A percentile compares a stretch with the other conserved stretches of the same genome.
phyloP scores from a whole-genome alignment of 2,113 vertebrate species.

The Gracilinanus agilis region DNA sequence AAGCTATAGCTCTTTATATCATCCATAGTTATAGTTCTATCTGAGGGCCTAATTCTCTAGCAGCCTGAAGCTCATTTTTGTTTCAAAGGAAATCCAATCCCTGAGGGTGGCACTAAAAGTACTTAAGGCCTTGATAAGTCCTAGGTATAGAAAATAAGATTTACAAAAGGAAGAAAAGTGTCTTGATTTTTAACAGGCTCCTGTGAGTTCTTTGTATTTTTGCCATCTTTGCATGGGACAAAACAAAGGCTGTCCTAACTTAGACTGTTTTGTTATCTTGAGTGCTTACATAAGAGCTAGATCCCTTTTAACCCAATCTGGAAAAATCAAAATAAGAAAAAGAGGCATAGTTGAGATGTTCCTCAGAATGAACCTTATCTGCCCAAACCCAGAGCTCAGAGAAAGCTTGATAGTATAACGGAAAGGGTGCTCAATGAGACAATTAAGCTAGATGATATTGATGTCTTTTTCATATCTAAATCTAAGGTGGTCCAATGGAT shows the following conservation, averaged over 20 bases:
- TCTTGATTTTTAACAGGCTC: background rate
- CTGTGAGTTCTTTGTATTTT: background rate
- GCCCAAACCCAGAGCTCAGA: background rate
- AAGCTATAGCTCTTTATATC: background rate
- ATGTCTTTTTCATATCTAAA: background rate
- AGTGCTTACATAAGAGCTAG: background rate
- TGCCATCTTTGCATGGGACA: background rate
- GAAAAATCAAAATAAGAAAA: background rate
- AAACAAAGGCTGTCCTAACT: background rate
- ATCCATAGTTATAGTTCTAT: background rate
- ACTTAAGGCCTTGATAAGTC: background rate
- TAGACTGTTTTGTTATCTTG: background rate
- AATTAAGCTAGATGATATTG: background rate
- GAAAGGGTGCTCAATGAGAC: background rate
- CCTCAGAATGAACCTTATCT: background rate
- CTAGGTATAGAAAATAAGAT: background rate
- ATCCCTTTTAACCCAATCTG: background rate
- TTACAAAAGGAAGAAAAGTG: background rate
- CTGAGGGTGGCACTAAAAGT: background rate
- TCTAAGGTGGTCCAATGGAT: background rate
- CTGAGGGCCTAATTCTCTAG: background rate
- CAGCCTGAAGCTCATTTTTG: background rate
- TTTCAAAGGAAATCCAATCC: background rate
- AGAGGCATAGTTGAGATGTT: background rate
- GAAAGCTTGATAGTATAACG: background rate